phyloP scores from a whole-genome alignment of 2,113 vertebrate species.

The Baryphthengus martii region DNA sequence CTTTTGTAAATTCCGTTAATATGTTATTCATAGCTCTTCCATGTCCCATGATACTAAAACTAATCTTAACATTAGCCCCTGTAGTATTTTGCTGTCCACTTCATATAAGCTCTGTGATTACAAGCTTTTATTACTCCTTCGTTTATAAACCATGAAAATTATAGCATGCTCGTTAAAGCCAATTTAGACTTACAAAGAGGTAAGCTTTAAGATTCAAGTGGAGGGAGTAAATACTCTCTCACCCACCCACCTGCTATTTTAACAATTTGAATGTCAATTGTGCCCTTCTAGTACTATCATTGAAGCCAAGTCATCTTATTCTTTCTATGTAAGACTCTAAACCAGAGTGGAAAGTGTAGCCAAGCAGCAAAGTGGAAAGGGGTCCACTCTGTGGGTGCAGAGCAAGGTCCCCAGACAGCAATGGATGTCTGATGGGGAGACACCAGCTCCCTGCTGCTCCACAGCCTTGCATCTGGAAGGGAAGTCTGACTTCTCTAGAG shows the following conservation, averaged over 20 bases:
- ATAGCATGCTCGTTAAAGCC: neutral
- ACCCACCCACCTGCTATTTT: neutral
- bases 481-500: neutral
- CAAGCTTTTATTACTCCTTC: neutral
- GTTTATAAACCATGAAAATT: neutral
- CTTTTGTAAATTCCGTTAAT: neutral
- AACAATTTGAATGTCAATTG: neutral
- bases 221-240: neutral
- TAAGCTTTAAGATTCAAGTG: neutral
- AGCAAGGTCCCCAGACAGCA: rapidly evolving
- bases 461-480: rapidly evolving
- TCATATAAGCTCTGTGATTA: neutral
- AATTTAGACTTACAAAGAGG: neutral
- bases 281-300: neutral
- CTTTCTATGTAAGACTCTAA: neutral
- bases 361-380: neutral
- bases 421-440: neutral
- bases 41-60: neutral
- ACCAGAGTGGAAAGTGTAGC: neutral
- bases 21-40: neutral
- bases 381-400: no score
- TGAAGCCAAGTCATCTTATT: neutral
- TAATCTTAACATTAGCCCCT: neutral
- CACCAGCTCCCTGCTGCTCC: neutral
- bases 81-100: neutral